phyloP scores from a whole-genome alignment of 2,888 invertebrate species.

The Nysson spinosus region DNA sequence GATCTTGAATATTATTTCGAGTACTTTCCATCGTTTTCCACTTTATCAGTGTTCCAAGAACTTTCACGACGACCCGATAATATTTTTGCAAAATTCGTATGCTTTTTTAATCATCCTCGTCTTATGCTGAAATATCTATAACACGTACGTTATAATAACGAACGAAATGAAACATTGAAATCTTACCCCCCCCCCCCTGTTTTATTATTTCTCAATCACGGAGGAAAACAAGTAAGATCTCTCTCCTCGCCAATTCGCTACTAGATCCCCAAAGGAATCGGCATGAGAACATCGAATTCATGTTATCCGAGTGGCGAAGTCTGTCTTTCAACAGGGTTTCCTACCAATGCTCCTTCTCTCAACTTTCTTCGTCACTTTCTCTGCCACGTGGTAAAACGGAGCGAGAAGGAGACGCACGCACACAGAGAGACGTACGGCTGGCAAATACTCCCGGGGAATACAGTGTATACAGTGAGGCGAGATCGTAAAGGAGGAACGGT shows the following conservation, averaged over 20 bases:
- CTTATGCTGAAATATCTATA: no score
- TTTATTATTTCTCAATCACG: conserved; percentile 15
- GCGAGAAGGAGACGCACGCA: background rate
- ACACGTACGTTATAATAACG: no score
- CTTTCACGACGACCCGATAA: background rate
- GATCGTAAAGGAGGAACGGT: background rate
- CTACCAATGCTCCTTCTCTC: background rate
- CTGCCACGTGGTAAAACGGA: background rate
- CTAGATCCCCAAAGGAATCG: conserved; percentile 25
- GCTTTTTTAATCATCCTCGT: no score
- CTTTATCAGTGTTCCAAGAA: no score
- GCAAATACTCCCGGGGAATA: background rate
- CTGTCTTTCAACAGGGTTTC: conserved; percentile 28
- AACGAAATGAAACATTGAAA: no score
- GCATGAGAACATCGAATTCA: conserved; percentile 27
- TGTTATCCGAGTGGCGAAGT: conserved; percentile 41
- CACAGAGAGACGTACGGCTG: background rate
- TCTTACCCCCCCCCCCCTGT: background rate
- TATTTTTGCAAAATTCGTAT: no score
- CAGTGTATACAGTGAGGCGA: conserved; percentile 4
- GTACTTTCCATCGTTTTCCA: conserved; percentile 3
- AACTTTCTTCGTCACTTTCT: conserved; percentile 17
- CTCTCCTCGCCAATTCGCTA: background rate
- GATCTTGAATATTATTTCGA: conserved; percentile 30
- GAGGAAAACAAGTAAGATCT: conserved; percentile 17